Conservation (phyloP, 2,113 vertebrate genomes). For the Numida meleagris region DNA sequence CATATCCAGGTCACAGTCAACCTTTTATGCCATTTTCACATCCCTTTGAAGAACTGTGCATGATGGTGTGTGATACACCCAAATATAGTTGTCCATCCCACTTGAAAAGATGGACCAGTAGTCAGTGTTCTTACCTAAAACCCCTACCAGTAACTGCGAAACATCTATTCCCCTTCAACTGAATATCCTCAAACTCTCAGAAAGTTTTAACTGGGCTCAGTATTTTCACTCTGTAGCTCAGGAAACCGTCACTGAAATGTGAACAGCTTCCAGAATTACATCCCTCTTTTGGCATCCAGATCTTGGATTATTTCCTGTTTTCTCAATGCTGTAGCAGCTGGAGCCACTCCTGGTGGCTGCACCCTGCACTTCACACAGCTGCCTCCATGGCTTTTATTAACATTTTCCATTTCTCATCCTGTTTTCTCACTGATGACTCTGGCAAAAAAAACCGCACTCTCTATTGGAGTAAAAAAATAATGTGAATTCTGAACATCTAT, state of each 20-base stretch:
- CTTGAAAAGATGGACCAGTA: background rate
- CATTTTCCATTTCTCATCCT: slow-evolving; percentile 62
- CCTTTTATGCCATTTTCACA: background rate
- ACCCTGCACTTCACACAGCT: slow-evolving; percentile 57
- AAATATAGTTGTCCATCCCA: background rate
- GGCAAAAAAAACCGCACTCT: slow-evolving; percentile 38
- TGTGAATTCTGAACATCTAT: background rate
- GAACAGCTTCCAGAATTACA: slow-evolving; percentile 16
- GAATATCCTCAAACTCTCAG: background rate
- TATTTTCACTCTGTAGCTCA: background rate
- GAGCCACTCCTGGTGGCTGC: slow-evolving; percentile 35
- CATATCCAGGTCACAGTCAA: background rate
- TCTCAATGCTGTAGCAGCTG: slow-evolving; percentile 64
- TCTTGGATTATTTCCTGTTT: slow-evolving; percentile 50
- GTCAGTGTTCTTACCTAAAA: background rate
- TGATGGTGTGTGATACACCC: background rate
- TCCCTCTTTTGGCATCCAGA: background rate
- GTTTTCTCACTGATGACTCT: slow-evolving; percentile 49
- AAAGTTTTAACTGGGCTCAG: background rate
- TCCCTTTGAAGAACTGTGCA: background rate
- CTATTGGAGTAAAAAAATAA: slow-evolving; percentile 35
- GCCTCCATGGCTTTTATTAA: slow-evolving; percentile 47
- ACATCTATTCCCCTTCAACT: background rate
- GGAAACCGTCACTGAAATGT: background rate
- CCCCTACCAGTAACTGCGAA: background rate